Conservation (phyloP, 1,140 invertebrate species). For the Megathymus violae region DNA sequence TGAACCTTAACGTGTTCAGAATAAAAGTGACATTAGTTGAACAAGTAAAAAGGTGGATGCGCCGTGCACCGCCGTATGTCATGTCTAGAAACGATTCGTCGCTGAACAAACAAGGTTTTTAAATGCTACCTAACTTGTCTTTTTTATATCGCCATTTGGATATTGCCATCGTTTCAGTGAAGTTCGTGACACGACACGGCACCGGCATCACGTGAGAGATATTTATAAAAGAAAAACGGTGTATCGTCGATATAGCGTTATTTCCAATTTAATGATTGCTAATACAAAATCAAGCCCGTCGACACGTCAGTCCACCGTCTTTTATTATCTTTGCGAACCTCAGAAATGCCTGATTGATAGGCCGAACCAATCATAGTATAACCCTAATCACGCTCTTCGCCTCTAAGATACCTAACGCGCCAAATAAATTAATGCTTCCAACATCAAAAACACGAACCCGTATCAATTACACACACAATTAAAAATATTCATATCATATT, state of each 20-base stretch:
- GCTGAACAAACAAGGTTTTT: conserved; percentile 82
- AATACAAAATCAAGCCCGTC: conserved; percentile 71
- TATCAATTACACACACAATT: conserved; percentile 16
- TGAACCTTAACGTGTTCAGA: conserved; percentile 34
- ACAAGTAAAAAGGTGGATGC: conserved; percentile 44
- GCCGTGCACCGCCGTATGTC: conserved; percentile 64
- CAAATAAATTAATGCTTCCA: neutral
- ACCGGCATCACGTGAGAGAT: conserved; percentile 80
- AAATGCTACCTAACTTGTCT: conserved; percentile 82
- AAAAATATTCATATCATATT: conserved; percentile 39
- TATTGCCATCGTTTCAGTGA: conserved; percentile 76
- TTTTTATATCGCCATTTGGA: conserved; percentile 83
- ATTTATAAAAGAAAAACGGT: conserved; percentile 81
- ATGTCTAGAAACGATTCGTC: conserved; percentile 79
- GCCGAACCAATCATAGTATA: conserved; percentile 24
- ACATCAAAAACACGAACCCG: conserved; percentile 11
- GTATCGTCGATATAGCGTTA: conserved; percentile 78
- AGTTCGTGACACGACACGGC: conserved; percentile 79
- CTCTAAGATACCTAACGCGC: neutral
- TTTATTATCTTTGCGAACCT: conserved; percentile 61
- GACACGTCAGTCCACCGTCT: conserved; percentile 66
- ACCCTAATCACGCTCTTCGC: conserved; percentile 5
- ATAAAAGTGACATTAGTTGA: conserved; percentile 19
- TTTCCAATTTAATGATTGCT: conserved; percentile 83
- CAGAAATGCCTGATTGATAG: conserved; percentile 49